Conservation (phyloP, 2,113 vertebrate species). For the Zingel zingel region DNA sequence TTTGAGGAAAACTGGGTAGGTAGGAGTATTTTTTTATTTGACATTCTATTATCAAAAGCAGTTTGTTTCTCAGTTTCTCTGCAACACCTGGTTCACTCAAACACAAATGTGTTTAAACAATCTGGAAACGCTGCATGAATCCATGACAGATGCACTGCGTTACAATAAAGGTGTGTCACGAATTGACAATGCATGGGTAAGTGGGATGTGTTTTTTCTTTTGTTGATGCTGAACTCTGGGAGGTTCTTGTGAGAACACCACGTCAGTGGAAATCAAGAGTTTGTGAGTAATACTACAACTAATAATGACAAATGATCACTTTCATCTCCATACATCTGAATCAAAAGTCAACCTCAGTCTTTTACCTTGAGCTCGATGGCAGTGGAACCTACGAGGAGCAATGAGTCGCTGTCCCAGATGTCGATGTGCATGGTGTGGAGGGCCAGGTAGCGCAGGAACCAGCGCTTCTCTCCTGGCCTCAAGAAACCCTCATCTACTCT, state of each 20-base stretch:
- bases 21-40: conserved; percentile 2
- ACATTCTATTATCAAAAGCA: conserved; percentile 9
- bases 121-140: conserved; percentile 3
- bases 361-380: conserved; percentile 91
- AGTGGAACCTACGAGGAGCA: conserved; percentile 93
- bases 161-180: background rate
- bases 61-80: background rate
- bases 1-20: background rate
- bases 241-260: background rate
- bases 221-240: background rate
- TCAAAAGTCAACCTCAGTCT: background rate
- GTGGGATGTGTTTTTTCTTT: background rate
- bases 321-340: background rate
- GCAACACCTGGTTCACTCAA: conserved; percentile 5
- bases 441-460: conserved; percentile 91
- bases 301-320: background rate
- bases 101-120: conserved; percentile 24
- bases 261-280: background rate
- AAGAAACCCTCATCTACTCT: conserved; percentile 87
- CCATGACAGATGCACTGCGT: conserved; percentile 2
- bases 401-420: conserved; percentile 93
- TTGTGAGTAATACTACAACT: background rate
- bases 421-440: conserved; percentile 92
- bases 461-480: conserved; percentile 86
- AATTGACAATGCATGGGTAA: conserved; percentile 13